Conservation (phyloP, 2,888 invertebrate species). For the Amblyteles armatorius region DNA sequence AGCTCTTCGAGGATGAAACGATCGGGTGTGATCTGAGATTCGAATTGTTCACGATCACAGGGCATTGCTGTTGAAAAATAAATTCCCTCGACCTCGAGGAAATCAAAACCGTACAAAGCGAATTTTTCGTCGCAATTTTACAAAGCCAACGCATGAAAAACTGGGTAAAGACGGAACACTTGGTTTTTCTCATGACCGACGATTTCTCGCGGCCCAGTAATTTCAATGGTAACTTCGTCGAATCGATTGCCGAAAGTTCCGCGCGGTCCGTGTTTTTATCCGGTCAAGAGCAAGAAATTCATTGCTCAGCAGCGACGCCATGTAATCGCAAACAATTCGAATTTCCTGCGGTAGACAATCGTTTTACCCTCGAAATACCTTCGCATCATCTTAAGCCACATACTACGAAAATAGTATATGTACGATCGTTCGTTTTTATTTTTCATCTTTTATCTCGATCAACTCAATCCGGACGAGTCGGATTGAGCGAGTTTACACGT, state of each 20-base stretch:
- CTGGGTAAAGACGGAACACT: not conserved
- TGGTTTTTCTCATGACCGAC: not conserved
- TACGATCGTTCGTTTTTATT: conserved; percentile 33
- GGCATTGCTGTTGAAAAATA: not conserved
- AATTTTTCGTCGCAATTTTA: not conserved
- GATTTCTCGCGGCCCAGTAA: not conserved
- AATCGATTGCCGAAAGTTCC: not conserved
- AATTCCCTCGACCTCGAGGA: not conserved
- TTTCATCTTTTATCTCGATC: conserved; percentile 36
- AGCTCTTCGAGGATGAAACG: not conserved
- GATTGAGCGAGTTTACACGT: conserved; percentile 65
- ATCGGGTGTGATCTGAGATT: not conserved
- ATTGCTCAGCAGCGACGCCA: not conserved
- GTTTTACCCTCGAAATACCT: conserved; percentile 1
- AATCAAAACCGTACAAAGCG: not conserved
- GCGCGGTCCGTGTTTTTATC: not conserved
- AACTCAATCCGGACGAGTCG: conserved; percentile 57
- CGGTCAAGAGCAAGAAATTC: not conserved
- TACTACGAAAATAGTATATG: conserved; percentile 26
- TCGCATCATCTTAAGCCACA: conserved; percentile 1
- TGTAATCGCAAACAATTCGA: not conserved
- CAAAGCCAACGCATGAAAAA: not conserved
- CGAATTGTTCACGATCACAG: not conserved
- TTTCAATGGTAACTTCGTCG: not conserved
- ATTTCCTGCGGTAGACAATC: not conserved